A percentile compares a stretch with the other conserved stretches of the same genome.
Evolutionary conservation across 35 echinoderm and acorn worm species (phyloP).

Genomic region (Ophioderma brevispina): DNA sequence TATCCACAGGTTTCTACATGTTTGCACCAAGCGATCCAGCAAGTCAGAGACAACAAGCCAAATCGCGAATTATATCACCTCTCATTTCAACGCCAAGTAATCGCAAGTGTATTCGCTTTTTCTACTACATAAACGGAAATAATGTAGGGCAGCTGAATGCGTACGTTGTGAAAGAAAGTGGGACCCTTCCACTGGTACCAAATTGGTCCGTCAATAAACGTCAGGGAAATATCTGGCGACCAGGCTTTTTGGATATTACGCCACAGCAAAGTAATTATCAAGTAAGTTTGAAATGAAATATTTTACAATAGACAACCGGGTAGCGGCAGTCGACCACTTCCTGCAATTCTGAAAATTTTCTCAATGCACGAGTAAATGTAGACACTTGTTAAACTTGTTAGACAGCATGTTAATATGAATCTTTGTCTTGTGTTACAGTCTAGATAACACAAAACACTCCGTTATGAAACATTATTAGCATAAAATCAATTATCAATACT

Average conservation of each 20-base stretch:
- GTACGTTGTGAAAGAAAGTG: constrained; percentile 5
- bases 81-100: not conserved
- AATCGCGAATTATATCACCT: constrained; percentile 6
- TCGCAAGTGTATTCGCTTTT: constrained; percentile 18
- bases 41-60: not conserved
- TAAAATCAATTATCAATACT: too few relatives aligned
- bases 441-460: too few relatives aligned
- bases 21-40: constrained; percentile 31
- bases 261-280: constrained; percentile 1
- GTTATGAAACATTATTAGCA: too few relatives aligned
- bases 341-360: too few relatives aligned
- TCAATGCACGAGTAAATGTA: too few relatives aligned
- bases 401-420: too few relatives aligned
- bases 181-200: not conserved
- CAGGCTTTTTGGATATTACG: constrained; percentile 26
- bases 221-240: constrained; percentile 9
- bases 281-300: too few relatives aligned
- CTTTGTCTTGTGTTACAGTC: too few relatives aligned
- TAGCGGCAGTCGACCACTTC: too few relatives aligned
- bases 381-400: too few relatives aligned
- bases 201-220: not conserved
- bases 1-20: constrained; percentile 24
- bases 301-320: too few relatives aligned
- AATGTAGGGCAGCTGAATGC: constrained; percentile 20
- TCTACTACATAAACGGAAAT: constrained; percentile 40